Base-by-base conservation (phyloP, 2,797 vertebrate species). In the Argyrosomus regius region DNA sequence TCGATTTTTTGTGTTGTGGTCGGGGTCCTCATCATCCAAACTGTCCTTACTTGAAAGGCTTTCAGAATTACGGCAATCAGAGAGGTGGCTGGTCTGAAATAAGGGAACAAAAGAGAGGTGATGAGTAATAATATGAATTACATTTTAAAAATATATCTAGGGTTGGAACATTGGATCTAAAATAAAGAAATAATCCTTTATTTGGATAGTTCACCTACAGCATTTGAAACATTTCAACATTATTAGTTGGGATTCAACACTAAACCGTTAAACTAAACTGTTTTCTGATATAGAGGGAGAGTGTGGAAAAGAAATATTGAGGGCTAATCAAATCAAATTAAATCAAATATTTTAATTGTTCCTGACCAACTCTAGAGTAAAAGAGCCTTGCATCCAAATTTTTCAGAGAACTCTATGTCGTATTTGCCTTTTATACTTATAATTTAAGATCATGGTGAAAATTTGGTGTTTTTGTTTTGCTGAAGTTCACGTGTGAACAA, bases 21-120 rank as follows among this genome's bases (percentile, higher is more conserved):
- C 92, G 87, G 63, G 86, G 13, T 95, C 93, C 72, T 94, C 94
- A 75, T 88, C 93, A 72, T 99, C 97, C 88, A 99, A 95, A 87
- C 98, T 99, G 92, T 99, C 98, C 85, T 95, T 89, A 91, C 96
- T 97, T 20, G 92, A 96, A 65, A 97, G 81, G 72, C 96, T 98
- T 84, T 96, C 97, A 77, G 96, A 96, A 83, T 89, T 90, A 72
- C 91, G 90, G 88, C 91, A 88, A 75, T 94, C 91, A 81, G 94
- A 92, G 77, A 94, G 85, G 83, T 93, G 91, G 85, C 93, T 91
- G 85, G 95, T 96, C 97, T 99, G 82, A 77, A 90, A 89, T 8
- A 74, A 56, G n/a, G 26, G 81, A 50, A 10, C n/a, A 72, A 67
- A 85, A 58, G 9, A 75, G 24, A 62, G 49, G 12, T 65, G 65